Percentiles rank a stretch among this genome's conserved stretches.
These are phyloP conservation scores for Resseliella maxima DNA, from an alignment of 2,888 invertebrate species.

Conservation along the genomic window DNA sequence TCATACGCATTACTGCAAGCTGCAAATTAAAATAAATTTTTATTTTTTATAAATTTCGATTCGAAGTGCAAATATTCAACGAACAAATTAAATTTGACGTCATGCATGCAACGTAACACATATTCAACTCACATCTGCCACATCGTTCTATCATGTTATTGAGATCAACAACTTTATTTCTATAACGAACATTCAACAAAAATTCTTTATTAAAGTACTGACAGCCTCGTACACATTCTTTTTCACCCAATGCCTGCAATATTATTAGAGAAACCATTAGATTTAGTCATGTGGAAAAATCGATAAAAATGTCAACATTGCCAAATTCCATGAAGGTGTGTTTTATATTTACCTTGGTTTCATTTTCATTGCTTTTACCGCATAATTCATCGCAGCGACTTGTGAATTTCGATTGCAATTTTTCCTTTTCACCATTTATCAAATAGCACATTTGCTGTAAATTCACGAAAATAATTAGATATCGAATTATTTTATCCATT, in stretches of 20 bases:
- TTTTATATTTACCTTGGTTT: constrained; percentile 18
- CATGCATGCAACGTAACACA: no score
- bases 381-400: constrained; percentile 57
- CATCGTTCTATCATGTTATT: constrained; percentile 57
- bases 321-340: background rate
- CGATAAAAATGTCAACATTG: constrained; percentile 49
- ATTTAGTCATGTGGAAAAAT: background rate
- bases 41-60: background rate
- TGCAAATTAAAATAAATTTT: constrained; percentile 35
- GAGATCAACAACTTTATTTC: constrained; percentile 57
- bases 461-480: constrained; percentile 26
- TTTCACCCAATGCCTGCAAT: constrained; percentile 17
- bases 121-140: constrained; percentile 56
- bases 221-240: constrained; percentile 58
- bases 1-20: constrained; percentile 58
- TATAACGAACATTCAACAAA: constrained; percentile 56
- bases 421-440: background rate
- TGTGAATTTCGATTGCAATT: constrained; percentile 56
- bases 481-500: constrained; percentile 51
- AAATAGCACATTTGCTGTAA: background rate
- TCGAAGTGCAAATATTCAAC: no score
- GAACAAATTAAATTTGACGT: no score
- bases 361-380: constrained; percentile 53
- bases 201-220: constrained; percentile 58
- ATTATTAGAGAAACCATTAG: background rate